A percentile compares a stretch with the other conserved stretches of the same genome.
Evolutionary conservation across 2,113 vertebrate genomes (phyloP).

Genomic region (Damaliscus lunatus): DNA sequence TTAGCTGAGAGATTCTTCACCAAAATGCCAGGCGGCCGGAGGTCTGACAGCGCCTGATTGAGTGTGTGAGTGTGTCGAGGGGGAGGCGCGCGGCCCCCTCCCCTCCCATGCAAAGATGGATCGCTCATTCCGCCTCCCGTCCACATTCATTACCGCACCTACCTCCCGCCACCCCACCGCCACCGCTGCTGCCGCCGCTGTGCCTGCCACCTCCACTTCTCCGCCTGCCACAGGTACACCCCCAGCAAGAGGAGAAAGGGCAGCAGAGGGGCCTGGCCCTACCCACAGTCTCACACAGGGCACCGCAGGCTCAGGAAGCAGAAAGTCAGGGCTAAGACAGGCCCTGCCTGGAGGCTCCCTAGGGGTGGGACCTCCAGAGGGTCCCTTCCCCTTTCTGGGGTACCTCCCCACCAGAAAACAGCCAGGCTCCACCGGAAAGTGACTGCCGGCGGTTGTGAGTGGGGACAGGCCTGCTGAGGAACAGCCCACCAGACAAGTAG

Average conservation of each 20-base stretch:
- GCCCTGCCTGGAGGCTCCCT: not conserved
- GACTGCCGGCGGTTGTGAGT: not conserved
- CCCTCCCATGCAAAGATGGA: constrained; percentile 95
- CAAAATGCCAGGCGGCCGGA: constrained; percentile 90
- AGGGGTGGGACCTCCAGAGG: not conserved
- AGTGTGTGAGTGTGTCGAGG: constrained; percentile 80
- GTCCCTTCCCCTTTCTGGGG: not conserved
- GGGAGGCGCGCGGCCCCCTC: constrained; percentile 77
- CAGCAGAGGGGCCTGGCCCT: not conserved
- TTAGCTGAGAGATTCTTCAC: constrained; percentile 98
- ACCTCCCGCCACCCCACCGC: constrained; percentile 73
- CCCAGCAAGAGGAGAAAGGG: not conserved
- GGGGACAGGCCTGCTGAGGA: not conserved
- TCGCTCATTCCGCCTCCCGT: constrained; percentile 89
- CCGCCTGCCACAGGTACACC: constrained; percentile 58
- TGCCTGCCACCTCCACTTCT: constrained; percentile 78
- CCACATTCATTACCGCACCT: constrained; percentile 86
- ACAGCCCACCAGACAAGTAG: not conserved
- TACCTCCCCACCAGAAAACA: not conserved
- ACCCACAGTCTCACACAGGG: not conserved
- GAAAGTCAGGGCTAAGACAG: not conserved
- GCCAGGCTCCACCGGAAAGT: not conserved
- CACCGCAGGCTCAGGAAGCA: not conserved
- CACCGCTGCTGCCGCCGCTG: not conserved
- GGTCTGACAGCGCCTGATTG: constrained; percentile 91